Evolutionary conservation across 1,140 invertebrate genomes (phyloP).

Genomic region (Archivesica marissinica): DNA sequence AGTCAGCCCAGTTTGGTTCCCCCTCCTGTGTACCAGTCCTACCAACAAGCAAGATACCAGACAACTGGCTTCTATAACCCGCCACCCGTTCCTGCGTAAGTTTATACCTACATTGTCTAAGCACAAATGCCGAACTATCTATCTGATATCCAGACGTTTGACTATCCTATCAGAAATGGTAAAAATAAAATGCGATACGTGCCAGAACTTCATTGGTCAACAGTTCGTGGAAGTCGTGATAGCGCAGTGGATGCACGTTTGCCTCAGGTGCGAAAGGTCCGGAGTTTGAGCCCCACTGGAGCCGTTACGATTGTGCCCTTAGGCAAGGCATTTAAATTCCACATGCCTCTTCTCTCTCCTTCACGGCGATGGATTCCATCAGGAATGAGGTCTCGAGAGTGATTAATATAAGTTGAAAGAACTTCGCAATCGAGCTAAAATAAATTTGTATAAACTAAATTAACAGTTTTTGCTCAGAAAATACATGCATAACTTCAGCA

Average conservation of each 20-base stretch:
- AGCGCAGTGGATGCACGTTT: neutral
- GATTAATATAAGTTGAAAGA: no score
- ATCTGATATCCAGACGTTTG: neutral
- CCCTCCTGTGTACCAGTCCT: neutral
- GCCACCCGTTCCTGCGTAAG: neutral
- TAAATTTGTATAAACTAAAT: no score
- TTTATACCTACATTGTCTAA: neutral
- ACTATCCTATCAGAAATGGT: neutral
- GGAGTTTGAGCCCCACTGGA: no score
- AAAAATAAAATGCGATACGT: neutral
- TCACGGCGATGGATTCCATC: no score
- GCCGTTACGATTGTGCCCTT: no score
- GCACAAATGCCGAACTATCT: neutral
- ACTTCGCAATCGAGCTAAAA: no score
- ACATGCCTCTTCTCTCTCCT: no score
- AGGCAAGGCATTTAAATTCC: no score
- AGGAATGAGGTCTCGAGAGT: no score
- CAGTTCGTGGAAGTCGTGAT: neutral
- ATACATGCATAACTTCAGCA: no score
- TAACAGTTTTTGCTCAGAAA: no score
- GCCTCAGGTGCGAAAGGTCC: no score
- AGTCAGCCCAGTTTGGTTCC: neutral
- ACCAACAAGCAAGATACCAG: neutral
- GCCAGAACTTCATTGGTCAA: neutral
- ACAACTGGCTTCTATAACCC: neutral